Base-by-base conservation (phyloP, 2,888 invertebrate species). In the Sipha maydis region DNA sequence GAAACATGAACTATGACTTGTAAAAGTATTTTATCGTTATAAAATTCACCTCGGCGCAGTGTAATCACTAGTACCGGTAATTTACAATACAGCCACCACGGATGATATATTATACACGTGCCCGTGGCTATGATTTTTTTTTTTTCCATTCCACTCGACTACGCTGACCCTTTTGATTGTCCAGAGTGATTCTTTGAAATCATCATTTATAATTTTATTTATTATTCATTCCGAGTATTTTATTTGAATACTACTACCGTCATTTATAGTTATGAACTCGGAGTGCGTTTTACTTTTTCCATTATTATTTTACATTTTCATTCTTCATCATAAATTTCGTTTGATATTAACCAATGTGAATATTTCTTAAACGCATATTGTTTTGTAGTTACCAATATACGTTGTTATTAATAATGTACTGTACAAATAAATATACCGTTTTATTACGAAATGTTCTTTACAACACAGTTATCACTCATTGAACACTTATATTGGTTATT, bases 41-140 rank as follows among this genome's bases (percentile, higher is more conserved):
- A 78, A 85, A 85, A 85, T 85, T 48, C 77, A n/a, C 71, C n/a
- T 34, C 69, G 34, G 34, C 19, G 71, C 31, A 11, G 34, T 21
- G 34, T 56, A 85, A 85, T 69, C 76, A 48, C 54, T 3, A 67
- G 41, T 34, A 34, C 34, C 38, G 31, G 61, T 38, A 71, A 78
- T 85, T 78, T 85, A 78, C 54, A 79, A 54, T 54, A 71, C 41
- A 28, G 19, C 77, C 67, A 69, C 75, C 21, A 79, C 34, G 69
- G 34, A 79, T 54, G 34, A 69, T 54, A n/a, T 69, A 69, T 78
- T 54, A 34, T 54, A 71, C 48, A 78, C 85, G 48, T 34, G 78
- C 28, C 54, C 2, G n/a, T 78, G n/a, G 69, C 85, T 54, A 78
- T 85, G 73, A 85, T 85, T 78, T 85, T 76, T 77, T 76, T 77